Percentiles rank a stretch among this genome's conserved stretches.
These are phyloP conservation scores for Symphodus melops DNA, from an alignment of 2,113 vertebrate species.

Conservation along the genomic window DNA sequence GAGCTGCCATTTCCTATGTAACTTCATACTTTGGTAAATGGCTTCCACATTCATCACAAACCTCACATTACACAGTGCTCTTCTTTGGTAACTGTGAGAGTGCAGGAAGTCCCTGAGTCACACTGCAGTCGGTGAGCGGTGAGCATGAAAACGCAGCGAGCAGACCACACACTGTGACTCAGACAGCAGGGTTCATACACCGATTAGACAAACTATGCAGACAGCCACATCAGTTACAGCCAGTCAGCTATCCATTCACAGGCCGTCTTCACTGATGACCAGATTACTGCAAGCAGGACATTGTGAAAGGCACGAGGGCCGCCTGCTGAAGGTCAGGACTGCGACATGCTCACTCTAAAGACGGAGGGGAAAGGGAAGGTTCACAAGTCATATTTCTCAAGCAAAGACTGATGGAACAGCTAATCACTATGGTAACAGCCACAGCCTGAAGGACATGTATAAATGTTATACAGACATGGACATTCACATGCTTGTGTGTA, in stretches of 20 bases:
- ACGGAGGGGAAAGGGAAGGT: slow-evolving; percentile 9
- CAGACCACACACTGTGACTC: slow-evolving; percentile 64
- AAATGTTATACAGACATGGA: too few relatives aligned
- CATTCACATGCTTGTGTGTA: too few relatives aligned
- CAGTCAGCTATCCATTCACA: slow-evolving; percentile 48
- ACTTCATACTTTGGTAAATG: not conserved
- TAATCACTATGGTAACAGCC: not conserved
- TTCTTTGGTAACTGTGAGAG: not conserved
- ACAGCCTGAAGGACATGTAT: too few relatives aligned
- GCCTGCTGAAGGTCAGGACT: slow-evolving; percentile 36
- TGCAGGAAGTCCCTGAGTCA: slow-evolving; percentile 3
- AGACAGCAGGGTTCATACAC: slow-evolving; percentile 54
- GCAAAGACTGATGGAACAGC: not conserved
- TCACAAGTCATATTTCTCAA: slow-evolving; percentile 30
- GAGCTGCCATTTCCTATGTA: not conserved
- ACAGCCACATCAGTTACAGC: slow-evolving; percentile 61
- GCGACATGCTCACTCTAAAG: slow-evolving; percentile 19
- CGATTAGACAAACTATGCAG: slow-evolving; percentile 76
- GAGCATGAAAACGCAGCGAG: slow-evolving; percentile 59
- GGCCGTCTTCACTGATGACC: slow-evolving; percentile 46
- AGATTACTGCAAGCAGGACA: slow-evolving; percentile 40
- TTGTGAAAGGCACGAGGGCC: slow-evolving; percentile 36
- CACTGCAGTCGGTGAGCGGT: slow-evolving; percentile 37
- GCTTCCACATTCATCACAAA: not conserved
- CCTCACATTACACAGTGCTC: slow-evolving; percentile 5